Base-by-base conservation (phyloP, 2,888 invertebrate species). In the Epiblema foenella region DNA sequence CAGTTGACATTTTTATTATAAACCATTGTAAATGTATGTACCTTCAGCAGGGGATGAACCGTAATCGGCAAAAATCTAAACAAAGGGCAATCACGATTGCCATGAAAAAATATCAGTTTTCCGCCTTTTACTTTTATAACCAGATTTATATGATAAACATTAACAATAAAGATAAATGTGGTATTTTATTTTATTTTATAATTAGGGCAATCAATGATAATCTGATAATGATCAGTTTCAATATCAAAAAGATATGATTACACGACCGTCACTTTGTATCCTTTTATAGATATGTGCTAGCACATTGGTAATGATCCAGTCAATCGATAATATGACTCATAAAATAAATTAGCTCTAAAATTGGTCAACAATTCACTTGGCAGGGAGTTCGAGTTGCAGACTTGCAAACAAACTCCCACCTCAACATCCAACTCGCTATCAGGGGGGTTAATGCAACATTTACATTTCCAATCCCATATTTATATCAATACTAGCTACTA, bases 41-140 rank as follows among this genome's bases (percentile, higher is more conserved):
- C 24, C 24, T n/a, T 59, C n/a, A n/a, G 18, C 2, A 3, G 63
- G 63, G 63, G 59, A 59, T 59, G 39, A 59, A 39, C 46, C 67
- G n/a, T 52, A 52, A 59, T 59, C 67, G 37, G 5, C 24, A 17
- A 24, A 52, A 68, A 49, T 37, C 58, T 49, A 17, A 52, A 59
- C 39, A 66, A 33, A 51, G 3, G 1, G 39, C 59, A 39, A 67
- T 51, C 67, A 67, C 39, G 29, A 65, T 56, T 9, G n/a, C 2
- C 12, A 56, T 29, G 42, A 42, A 24, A 39, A 42, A 24, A 8
- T 46, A 56, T 42, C 56, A 24, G 24, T 56, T 56, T 56, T 17
- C 20, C 24, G 56, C 29, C 12, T 42, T 56, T 17, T 42, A 65
- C 15, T n/a, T 63, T 63, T 51, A 29, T 29, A 64, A 24, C 12